Evolutionary conservation across 64 coral and sea anemone genomes (phyloP).

Genomic region (Dendrophyllia cribrosa): DNA sequence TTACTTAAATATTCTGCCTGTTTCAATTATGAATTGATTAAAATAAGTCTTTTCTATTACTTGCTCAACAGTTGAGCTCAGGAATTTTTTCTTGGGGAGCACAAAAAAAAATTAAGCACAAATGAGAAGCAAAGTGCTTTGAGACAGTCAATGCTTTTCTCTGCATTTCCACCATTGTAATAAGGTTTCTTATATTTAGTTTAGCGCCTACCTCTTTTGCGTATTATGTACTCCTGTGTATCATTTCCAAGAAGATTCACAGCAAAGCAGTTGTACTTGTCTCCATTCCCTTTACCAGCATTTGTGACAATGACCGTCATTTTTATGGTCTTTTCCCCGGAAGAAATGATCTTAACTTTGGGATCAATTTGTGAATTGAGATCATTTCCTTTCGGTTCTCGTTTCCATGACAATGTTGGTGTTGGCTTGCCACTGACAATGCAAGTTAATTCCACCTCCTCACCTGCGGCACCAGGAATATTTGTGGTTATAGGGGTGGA

Average conservation of each 20-base stretch:
- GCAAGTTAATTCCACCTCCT: conserved; percentile 45
- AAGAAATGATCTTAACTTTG: conserved; percentile 9
- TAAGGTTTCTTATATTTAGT: too few relatives aligned
- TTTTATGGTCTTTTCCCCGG: not conserved
- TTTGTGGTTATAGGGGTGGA: conserved; percentile 70
- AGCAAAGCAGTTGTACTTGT: conserved; percentile 75
- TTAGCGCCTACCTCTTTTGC: conserved; percentile 60
- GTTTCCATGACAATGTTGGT: conserved; percentile 60
- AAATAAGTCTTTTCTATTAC: too few relatives aligned
- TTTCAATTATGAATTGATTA: too few relatives aligned
- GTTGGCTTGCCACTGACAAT: conserved; percentile 47
- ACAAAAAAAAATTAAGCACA: too few relatives aligned
- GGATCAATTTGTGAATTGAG: not conserved
- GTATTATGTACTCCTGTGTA: conserved; percentile 62
- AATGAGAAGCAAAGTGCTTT: too few relatives aligned
- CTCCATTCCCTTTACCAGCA: not conserved
- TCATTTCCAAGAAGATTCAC: conserved; percentile 74
- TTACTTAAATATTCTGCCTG: too few relatives aligned
- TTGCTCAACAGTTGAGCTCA: too few relatives aligned
- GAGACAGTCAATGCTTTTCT: too few relatives aligned
- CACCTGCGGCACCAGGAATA: conserved; percentile 48
- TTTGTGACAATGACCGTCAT: conserved; percentile 7
- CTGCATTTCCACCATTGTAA: too few relatives aligned
- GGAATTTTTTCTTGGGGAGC: too few relatives aligned
- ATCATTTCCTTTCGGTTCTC: conserved; percentile 3